phyloP scores from a whole-genome alignment of 2,797 vertebrate species.

The Emys orbicularis region DNA sequence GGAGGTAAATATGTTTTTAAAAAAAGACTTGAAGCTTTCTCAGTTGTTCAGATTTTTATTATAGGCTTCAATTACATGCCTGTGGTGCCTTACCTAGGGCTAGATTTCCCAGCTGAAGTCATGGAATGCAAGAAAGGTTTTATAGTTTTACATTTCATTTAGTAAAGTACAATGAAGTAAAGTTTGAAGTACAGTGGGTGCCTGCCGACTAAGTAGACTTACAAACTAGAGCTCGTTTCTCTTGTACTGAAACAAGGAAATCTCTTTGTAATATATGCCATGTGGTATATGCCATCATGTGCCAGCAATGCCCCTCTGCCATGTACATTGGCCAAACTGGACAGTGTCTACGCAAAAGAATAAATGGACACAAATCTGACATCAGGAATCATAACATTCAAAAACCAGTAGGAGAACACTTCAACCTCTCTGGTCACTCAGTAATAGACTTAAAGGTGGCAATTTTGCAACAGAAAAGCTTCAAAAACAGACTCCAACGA shows the following conservation, averaged over 20 bases:
- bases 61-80: constrained; percentile 15
- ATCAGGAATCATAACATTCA: no score
- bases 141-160: constrained; percentile 33
- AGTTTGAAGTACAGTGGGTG: constrained; percentile 28
- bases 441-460: no score
- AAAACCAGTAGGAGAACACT: no score
- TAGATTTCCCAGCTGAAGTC: background rate
- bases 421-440: no score
- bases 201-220: background rate
- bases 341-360: no score
- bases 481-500: no score
- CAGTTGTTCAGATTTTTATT: background rate
- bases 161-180: constrained; percentile 26
- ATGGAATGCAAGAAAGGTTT: constrained; percentile 6
- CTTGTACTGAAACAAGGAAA: constrained; percentile 25
- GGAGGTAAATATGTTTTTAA: background rate
- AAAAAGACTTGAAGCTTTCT: background rate
- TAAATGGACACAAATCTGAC: no score
- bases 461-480: no score
- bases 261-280: constrained; percentile 25
- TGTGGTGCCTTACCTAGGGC: background rate
- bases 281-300: no score
- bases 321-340: no score
- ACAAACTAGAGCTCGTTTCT: constrained; percentile 41
- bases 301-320: no score